Evolutionary conservation across 1,140 invertebrate genomes (phyloP).

Genomic region (Bathynomus jamesi): DNA sequence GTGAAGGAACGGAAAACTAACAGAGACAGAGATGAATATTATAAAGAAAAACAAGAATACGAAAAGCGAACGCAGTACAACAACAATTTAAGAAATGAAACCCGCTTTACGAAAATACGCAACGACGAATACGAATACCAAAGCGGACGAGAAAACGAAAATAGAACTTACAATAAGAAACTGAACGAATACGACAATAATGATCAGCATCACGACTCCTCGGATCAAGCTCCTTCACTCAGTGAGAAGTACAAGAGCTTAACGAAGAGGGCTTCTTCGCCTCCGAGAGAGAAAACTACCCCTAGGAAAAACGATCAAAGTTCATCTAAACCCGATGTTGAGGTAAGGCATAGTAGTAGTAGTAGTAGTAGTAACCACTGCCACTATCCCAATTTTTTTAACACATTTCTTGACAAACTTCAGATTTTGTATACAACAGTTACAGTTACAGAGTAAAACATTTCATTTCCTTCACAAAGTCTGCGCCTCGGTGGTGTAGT

Average conservation of each 20-base stretch:
- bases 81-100: neutral
- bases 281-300: neutral
- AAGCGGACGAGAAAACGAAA: conserved; percentile 4
- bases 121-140: conserved; percentile 8
- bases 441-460: no score
- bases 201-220: conserved; percentile 1
- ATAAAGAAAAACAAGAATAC: neutral
- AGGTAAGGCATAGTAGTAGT: no score
- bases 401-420: no score
- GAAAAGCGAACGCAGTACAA: neutral
- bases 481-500: no score
- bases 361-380: no score
- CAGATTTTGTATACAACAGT: no score
- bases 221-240: neutral
- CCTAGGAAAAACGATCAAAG: neutral
- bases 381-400: no score
- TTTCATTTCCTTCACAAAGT: no score
- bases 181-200: conserved; percentile 4
- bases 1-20: neutral
- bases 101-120: neutral
- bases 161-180: neutral
- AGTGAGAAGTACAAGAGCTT: neutral
- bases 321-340: neutral
- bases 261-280: neutral
- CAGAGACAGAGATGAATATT: neutral